Base-by-base conservation (phyloP, 2,113 vertebrate genomes). In the Parotia lawesii region DNA sequence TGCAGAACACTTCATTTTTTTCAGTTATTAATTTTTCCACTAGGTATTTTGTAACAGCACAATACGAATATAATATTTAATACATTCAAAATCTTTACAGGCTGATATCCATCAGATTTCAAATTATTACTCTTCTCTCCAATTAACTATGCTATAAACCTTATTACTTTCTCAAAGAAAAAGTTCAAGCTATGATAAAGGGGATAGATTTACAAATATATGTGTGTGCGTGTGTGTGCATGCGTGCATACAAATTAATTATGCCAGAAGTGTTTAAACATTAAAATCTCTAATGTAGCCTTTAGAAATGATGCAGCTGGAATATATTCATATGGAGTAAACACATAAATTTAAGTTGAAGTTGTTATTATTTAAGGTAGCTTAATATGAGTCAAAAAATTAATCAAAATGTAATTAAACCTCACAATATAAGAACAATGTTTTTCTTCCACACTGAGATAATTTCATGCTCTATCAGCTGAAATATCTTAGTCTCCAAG, bases 321-420 rank as follows among this genome's bases (percentile, higher is more conserved):
- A 92, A 70, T 74, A 74, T 9, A 51, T 45, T 79, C 3, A 17
- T 27, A 42, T 15, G 56, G 86, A 89, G 12, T 67, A 95, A 92
- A 78, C 65, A 83, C 31, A 70, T 77, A 79, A 25, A 83, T 83
- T 85, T 66, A 65, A 85, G 15, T 42, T 62, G 27, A 84, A 85
- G 5, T 31, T 62, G n/a, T 87, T 73, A 69, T 87, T 85, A 79
- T 47, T 85, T 72, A 77, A 44, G 17, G 23, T 48, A 77, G 19
- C 24, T 82, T 29, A 62, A 23, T 50, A 53, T 58, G 15, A 80
- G 10, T 45, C 0, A 73, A 79, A 80, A 80, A 22, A 29, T 37
- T 29, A 79, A 79, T 37, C 5, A 7, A 38, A 79, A 83, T 3
- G 57, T 92, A 76, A 90, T 77, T 76, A 70, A 69, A 75, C 31